Percentiles rank a stretch among this genome's conserved stretches.
phyloP scores from a whole-genome alignment of 1,140 invertebrate species.

The Calephelis nemesis region DNA sequence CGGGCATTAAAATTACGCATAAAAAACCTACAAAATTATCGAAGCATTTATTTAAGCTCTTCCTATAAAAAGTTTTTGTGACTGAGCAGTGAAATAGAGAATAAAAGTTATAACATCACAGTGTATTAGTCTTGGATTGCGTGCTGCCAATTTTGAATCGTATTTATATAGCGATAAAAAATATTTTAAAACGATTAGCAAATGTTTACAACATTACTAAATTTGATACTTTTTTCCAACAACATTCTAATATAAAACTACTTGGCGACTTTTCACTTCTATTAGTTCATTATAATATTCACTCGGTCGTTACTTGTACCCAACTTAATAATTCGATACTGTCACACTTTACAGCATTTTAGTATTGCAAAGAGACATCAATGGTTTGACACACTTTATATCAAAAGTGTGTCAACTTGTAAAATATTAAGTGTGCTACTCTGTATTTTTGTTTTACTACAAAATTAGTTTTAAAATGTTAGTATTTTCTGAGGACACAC shows the following conservation, averaged over 20 bases:
- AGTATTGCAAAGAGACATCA: not conserved
- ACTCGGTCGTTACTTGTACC: not conserved
- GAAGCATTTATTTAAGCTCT: slow-evolving; percentile 19
- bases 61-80: slow-evolving; percentile 25
- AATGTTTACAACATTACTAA: slow-evolving; percentile 15
- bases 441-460: not conserved
- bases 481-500: no score
- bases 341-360: not conserved
- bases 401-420: not conserved
- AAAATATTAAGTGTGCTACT: not conserved
- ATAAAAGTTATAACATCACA: slow-evolving; percentile 33
- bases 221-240: not conserved
- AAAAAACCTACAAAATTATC: slow-evolving; percentile 28
- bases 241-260: slow-evolving; percentile 17
- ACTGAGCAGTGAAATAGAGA: slow-evolving; percentile 30
- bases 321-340: not conserved
- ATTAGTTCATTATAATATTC: not conserved
- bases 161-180: slow-evolving; percentile 9
- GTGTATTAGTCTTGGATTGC: slow-evolving; percentile 32
- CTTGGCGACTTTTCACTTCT: not conserved
- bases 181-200: slow-evolving; percentile 19
- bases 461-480: no score
- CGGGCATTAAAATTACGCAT: slow-evolving; percentile 8
- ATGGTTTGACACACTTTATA: not conserved
- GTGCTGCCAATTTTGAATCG: slow-evolving; percentile 30